These are phyloP conservation scores for Achatina immaculata DNA, from an alignment of 1,140 invertebrate species.

Conservation along the genomic window DNA sequence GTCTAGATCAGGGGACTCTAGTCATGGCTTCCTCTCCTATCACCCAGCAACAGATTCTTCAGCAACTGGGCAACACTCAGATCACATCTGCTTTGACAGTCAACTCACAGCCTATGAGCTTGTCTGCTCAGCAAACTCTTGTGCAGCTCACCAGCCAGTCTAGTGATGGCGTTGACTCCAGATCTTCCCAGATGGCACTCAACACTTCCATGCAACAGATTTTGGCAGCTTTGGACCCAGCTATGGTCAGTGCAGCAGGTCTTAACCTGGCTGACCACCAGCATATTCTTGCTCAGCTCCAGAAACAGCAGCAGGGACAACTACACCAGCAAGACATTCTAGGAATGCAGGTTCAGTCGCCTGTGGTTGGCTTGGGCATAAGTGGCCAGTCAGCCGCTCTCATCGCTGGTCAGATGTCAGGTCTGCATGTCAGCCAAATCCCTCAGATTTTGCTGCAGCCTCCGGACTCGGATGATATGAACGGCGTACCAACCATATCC, in stretches of 20 bases:
- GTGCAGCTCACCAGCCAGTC: conserved; percentile 22
- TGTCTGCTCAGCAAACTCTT: conserved; percentile 3
- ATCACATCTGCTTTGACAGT: conserved; percentile 18
- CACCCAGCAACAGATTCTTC: conserved; percentile 8
- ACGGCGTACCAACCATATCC: conserved; percentile 33
- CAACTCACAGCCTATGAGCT: conserved; percentile 19
- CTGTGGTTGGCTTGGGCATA: background rate
- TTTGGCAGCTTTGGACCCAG: conserved; percentile 26
- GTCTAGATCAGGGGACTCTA: conserved; percentile 39
- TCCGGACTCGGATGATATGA: conserved; percentile 32
- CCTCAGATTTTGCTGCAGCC: conserved; percentile 36
- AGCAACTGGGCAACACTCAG: conserved; percentile 11
- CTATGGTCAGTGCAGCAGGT: conserved; percentile 23
- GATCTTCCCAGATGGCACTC: conserved; percentile 20
- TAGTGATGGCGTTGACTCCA: background rate
- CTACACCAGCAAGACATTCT: conserved; percentile 60
- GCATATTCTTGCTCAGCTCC: conserved; percentile 28
- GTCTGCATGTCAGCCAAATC: conserved; percentile 21
- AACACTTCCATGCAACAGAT: conserved; percentile 37
- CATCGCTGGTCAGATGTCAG: conserved; percentile 6
- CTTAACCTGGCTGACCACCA: conserved; percentile 29
- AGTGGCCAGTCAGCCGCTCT: conserved; percentile 12
- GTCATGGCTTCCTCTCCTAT: conserved; percentile 35
- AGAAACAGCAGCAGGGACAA: conserved; percentile 51
- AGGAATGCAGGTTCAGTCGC: conserved; percentile 61